Evolutionary conservation across 1,140 invertebrate species (phyloP).

Genomic region (Anoplophora glabripennis): DNA sequence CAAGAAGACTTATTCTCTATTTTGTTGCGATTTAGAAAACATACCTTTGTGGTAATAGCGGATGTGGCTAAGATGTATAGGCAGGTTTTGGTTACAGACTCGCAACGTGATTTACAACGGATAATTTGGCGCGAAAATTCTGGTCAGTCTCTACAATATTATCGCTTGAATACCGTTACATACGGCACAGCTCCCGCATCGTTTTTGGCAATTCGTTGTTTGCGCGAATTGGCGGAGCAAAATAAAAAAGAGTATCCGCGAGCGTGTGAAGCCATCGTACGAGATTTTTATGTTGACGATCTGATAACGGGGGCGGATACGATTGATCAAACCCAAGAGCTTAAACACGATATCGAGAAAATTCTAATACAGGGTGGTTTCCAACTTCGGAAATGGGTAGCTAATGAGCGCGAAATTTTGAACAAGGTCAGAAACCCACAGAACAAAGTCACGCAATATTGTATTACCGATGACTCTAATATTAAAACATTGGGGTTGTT

Average conservation of each 20-base stretch:
- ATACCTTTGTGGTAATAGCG: constrained; percentile 26
- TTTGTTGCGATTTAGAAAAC: constrained; percentile 27
- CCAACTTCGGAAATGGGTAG: constrained; percentile 29
- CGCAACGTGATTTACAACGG: constrained; percentile 43
- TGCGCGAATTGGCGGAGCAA: constrained; percentile 36
- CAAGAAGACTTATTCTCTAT: constrained; percentile 37
- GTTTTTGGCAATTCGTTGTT: constrained; percentile 40
- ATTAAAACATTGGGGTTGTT: constrained; percentile 42
- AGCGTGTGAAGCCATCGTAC: constrained; percentile 33
- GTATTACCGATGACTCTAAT: constrained; percentile 1
- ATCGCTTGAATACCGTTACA: constrained; percentile 41
- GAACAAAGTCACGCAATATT: neutral
- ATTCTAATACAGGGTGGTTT: constrained; percentile 25
- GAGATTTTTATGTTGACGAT: constrained; percentile 53
- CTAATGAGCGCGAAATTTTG: constrained; percentile 25
- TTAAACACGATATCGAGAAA: constrained; percentile 29
- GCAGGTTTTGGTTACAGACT: constrained; percentile 41
- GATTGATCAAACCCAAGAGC: constrained; percentile 25
- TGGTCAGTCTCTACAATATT: constrained; percentile 31
- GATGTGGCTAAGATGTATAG: constrained; percentile 53
- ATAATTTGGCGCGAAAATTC: constrained; percentile 44
- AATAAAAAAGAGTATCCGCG: constrained; percentile 38
- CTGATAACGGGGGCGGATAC: constrained; percentile 43
- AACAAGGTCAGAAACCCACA: neutral
- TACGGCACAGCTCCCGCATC: constrained; percentile 44